Base-by-base conservation (phyloP, 2,113 vertebrate species). In the Amia ocellicauda region DNA sequence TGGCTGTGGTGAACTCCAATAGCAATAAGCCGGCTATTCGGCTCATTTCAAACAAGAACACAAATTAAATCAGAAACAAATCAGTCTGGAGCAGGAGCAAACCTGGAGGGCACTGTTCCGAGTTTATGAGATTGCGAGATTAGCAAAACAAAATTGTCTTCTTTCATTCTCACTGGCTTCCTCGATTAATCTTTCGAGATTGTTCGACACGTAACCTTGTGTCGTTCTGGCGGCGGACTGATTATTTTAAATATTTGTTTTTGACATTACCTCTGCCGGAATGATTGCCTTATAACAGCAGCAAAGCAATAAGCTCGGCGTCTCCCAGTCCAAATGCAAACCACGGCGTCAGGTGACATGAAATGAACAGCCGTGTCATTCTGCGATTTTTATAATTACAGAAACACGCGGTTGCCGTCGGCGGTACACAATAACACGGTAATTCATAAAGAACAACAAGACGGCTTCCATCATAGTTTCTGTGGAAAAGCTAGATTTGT, bases 81-180 rank as follows among this genome's bases (percentile, higher is more conserved):
- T 59, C 57, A 59, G 57, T 41, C 22, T 56, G 53, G 53, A 31
- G 26, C 53, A 29, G 29, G 53, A 56, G 24, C 53, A 56, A 56
- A 56, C 7, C 53, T 56, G 53, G 53, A 56, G 53, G 53, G 53
- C 14, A 28, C 22, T 59, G 31, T 43, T 59, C 42, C 23, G 22
- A 41, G 40, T 59, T 41, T 9, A 26, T 59, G 36, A 42, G 57
- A 59, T 41, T 58, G 56, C 56, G 41, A 58, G 56, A 58, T 59
- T 59, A 59, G 31, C 36, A 42, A 59, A 59, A 29, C 14, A 31
- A 59, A 59, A 59, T 42, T 59, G 57, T 59, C 40, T 59, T 42
- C 40, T 24, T 59, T 59, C 28, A 26, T 28, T 31, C 29, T 56
- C 53, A 17, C 57, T 58, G 20, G 20, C 31, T 22, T 13, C 20